phyloP scores from a whole-genome alignment of 2,113 vertebrate species.

The Chamaea fasciata region DNA sequence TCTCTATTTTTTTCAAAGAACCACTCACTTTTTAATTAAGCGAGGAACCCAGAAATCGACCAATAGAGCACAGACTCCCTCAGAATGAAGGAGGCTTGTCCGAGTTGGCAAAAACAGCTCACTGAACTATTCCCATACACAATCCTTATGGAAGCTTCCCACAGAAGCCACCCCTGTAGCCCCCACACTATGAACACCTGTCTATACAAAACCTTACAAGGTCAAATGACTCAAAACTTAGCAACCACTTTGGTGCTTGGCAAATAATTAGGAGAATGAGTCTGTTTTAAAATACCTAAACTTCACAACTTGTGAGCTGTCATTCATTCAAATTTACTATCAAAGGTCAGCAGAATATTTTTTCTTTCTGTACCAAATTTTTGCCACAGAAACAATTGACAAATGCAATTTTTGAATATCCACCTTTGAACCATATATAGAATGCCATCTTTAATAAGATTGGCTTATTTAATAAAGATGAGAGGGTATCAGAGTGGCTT shows the following conservation, averaged over 20 bases:
- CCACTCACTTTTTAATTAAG: neutral
- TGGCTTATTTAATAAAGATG: neutral
- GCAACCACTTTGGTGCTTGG: neutral
- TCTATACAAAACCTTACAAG: neutral
- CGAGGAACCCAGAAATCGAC: rapidly evolving
- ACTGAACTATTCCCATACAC: neutral
- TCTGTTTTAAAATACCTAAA: neutral
- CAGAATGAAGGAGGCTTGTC: neutral
- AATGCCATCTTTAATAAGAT: neutral
- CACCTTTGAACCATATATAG: neutral
- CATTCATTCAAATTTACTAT: neutral
- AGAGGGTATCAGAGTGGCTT: neutral
- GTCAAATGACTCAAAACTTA: neutral
- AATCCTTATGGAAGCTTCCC: neutral
- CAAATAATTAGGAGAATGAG: neutral
- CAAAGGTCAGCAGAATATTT: neutral
- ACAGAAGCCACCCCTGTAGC: neutral
- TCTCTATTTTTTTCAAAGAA: neutral
- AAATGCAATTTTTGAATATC: neutral
- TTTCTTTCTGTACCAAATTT: neutral
- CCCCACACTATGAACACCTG: neutral
- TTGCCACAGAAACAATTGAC: neutral
- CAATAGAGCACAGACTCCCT: neutral
- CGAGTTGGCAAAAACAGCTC: neutral
- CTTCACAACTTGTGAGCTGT: neutral